These are phyloP conservation scores for Casuarius casuarius DNA, from an alignment of 2,113 vertebrate genomes.

Conservation along the genomic window DNA sequence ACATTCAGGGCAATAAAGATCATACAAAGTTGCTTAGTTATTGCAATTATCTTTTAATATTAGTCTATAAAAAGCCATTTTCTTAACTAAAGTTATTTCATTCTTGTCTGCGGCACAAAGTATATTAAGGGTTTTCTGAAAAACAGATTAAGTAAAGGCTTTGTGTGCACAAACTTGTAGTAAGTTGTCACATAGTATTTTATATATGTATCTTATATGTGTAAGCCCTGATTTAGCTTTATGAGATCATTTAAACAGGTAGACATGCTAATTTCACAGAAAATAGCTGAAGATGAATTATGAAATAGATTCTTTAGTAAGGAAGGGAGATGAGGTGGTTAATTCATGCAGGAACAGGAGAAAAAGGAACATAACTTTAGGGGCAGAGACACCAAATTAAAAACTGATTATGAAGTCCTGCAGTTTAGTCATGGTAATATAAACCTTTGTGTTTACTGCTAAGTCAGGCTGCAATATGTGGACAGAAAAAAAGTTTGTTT, in stretches of 20 bases:
- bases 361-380: not conserved
- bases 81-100: not conserved
- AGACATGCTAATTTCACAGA: not conserved
- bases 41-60: not conserved
- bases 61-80: not conserved
- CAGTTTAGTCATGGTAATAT: slow-evolving; percentile 7
- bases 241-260: not conserved
- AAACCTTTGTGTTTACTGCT: slow-evolving; percentile 42
- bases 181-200: not conserved
- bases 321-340: not conserved
- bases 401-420: slow-evolving; percentile 35
- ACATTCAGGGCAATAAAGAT: not conserved
- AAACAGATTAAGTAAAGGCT: not conserved
- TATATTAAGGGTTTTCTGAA: not conserved
- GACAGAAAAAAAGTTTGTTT: slow-evolving; percentile 3
- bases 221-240: not conserved
- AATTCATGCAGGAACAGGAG: slow-evolving; percentile 18
- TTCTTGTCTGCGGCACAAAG: not conserved
- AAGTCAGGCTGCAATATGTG: not conserved
- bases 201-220: not conserved
- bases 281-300: slow-evolving; percentile 2
- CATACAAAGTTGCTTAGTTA: not conserved
- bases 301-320: not conserved
- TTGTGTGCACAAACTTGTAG: rapidly evolving
- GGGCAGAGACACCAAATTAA: slow-evolving; percentile 41